Base-by-base conservation (phyloP, 2,113 vertebrate species). In the Pycnonotus jocosus region DNA sequence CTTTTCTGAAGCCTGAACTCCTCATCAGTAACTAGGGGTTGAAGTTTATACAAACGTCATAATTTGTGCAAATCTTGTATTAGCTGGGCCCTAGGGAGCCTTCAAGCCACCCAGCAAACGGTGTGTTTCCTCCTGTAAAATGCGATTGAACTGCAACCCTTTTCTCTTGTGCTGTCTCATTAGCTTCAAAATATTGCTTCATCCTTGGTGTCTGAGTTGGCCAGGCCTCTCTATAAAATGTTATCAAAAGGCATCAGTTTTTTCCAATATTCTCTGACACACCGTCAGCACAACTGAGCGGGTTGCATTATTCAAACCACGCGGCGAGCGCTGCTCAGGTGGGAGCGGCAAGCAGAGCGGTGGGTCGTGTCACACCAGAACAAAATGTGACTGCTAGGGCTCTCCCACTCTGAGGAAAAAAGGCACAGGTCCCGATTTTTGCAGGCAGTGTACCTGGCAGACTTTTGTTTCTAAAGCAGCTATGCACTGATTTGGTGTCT, bases 101-200 rank as follows among this genome's bases (percentile, higher is more conserved):
- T 89, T 87, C 78, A 81, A 94, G 50, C 53, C 62, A 48, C 78
- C 42, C 88, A 71, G 86, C 24, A 86, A 91, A 72, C 25, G 7
- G 4, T 19, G 70, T 48, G 53, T 64, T 95, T 73, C 44, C 65
- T 95, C 65, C 68, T 48, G 86, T 65, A 93, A 93, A 90, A 48
- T 31, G 71, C 79, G 79, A 66, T 57, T 94, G 71, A 93, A 90
- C 82, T 72, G 86, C 53, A 94, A 71, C n/a, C 90, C 77, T 90
- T 88, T 69, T 88, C 65, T 89, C 74, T 76, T 48, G 56, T 60
- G 40, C 68, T 70, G 38, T 79, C 87, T 92, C 83, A 78, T 79
- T 80, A 95, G 40, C 74, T 88, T 89, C 88, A 93, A 88, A 94
- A 88, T 88, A 90, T 51, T 88, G 71, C 85, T 66, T 92, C 87